Conservation (phyloP, 2,797 vertebrate genomes). For the Tragopan temminckii region DNA sequence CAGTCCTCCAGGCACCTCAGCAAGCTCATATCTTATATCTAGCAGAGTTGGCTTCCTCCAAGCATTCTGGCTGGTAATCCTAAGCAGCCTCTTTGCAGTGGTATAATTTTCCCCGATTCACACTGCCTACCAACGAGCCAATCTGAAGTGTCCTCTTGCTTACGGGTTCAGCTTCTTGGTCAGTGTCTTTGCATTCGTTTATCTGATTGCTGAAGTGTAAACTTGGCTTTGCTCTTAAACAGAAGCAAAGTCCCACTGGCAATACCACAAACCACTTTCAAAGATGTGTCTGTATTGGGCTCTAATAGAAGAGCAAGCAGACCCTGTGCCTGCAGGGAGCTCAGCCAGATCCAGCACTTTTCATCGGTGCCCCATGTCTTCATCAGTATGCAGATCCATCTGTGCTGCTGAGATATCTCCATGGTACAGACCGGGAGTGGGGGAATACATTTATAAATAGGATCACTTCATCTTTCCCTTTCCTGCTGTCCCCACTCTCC, state of each 20-base stretch:
- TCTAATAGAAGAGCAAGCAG: slow-evolving; percentile 1
- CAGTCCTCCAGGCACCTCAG: slow-evolving; percentile 23
- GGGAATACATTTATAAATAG: slow-evolving; percentile 67
- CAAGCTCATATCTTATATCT: background rate
- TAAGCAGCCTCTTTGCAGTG: background rate
- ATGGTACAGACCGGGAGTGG: slow-evolving; percentile 45
- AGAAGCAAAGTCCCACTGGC: background rate
- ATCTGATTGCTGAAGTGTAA: slow-evolving; percentile 22
- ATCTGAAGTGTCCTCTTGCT: slow-evolving; percentile 19
- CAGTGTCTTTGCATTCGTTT: background rate
- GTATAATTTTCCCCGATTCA: slow-evolving; percentile 4
- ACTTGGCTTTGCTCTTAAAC: background rate
- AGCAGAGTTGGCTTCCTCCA: slow-evolving; percentile 34
- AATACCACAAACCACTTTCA: slow-evolving; percentile 40
- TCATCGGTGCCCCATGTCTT: slow-evolving; percentile 52
- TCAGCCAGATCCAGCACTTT: slow-evolving; percentile 47
- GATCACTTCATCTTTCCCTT: slow-evolving; percentile 52
- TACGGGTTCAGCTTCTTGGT: background rate
- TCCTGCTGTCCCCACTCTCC: slow-evolving; percentile 23
- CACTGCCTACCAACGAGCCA: background rate
- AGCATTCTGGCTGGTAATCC: slow-evolving; percentile 8
- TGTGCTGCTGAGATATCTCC: slow-evolving; percentile 63
- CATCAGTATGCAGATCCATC: slow-evolving; percentile 70
- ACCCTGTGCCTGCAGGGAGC: slow-evolving; percentile 25
- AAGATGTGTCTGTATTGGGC: background rate